Evolutionary conservation across 2,113 vertebrate species (phyloP), one percentile per base, ranked within the genome.

Genomic region (Alethe castanea): DNA sequence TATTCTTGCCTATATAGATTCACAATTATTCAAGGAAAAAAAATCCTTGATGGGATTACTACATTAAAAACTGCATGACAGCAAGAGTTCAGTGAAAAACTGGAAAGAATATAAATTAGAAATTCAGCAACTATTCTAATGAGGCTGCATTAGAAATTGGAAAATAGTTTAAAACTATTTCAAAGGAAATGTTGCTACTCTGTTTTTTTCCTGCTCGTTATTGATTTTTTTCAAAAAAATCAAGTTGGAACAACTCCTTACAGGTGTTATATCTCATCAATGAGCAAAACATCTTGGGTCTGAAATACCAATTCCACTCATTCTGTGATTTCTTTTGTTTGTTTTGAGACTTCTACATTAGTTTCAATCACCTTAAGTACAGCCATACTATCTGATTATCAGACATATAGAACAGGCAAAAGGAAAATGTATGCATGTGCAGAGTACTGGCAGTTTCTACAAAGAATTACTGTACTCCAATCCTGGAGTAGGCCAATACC

Each of bases 201-300:
- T 56, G 6, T 48, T 76, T 52, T 76, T 19, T 5, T 2, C 3
- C 11, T 20, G 1, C 1, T 17, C 1, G 19, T 22, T 9, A 5
- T 4, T 62, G 11, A 12, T 24, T 53, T 54, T 40, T 64, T 48
- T 26, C 26, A n/a, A 18, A 2, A 2, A 3, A 40, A 88, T n/a
- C 26, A 66, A 52, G 53, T 2, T 66, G 31, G 40, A 59, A 45
- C 28, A 53, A 50, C 28, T 29, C 61, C 42, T 82, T 59, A 66
- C 42, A 89, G 33, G 31, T 70, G 26, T 40, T 60, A 0, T 6
- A 50, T 23, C 28, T 69, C 54, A 82, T 22, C 42, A 80, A 57
- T 12, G 12, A 70, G 33, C 22, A 76, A 88, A 91, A 33, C 36
- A 52, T 47, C 23, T 40, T 24, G 3, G 14, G 45, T 48, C 28